phyloP scores from a whole-genome alignment of 2,113 vertebrate genomes.

The Vicugna pacos region DNA sequence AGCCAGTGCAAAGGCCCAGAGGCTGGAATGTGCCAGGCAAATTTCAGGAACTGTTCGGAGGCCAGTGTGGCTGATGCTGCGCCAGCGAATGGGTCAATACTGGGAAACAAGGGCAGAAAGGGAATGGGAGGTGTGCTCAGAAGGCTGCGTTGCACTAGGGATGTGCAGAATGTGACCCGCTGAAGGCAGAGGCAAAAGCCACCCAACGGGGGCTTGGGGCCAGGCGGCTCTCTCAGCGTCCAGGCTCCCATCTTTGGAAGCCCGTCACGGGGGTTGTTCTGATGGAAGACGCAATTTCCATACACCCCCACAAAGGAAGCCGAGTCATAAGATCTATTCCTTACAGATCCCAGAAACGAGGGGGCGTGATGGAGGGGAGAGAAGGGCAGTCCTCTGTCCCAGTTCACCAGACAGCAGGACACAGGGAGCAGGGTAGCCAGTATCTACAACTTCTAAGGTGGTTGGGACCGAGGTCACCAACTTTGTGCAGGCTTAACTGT shows the following conservation, averaged over 20 bases:
- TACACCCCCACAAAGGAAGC: neutral
- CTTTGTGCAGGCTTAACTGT: neutral
- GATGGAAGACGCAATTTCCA: neutral
- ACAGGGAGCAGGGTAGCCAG: no score
- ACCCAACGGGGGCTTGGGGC: neutral
- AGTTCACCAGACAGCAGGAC: neutral
- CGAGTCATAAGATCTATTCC: neutral
- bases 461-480: neutral
- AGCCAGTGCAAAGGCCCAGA: neutral
- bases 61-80: neutral
- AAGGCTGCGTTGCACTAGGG: neutral
- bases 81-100: accelerated
- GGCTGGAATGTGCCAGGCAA: neutral
- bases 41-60: neutral
- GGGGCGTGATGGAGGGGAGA: neutral
- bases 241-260: neutral
- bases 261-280: neutral
- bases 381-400: neutral
- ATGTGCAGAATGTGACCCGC: neutral
- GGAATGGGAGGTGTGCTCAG: neutral
- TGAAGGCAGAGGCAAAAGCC: neutral
- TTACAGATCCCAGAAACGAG: neutral
- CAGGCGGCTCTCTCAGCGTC: neutral
- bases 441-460: neutral
- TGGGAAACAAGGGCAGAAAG: neutral